Conservation (phyloP, 2,113 vertebrate genomes). For the Ageneiosus marmoratus region DNA sequence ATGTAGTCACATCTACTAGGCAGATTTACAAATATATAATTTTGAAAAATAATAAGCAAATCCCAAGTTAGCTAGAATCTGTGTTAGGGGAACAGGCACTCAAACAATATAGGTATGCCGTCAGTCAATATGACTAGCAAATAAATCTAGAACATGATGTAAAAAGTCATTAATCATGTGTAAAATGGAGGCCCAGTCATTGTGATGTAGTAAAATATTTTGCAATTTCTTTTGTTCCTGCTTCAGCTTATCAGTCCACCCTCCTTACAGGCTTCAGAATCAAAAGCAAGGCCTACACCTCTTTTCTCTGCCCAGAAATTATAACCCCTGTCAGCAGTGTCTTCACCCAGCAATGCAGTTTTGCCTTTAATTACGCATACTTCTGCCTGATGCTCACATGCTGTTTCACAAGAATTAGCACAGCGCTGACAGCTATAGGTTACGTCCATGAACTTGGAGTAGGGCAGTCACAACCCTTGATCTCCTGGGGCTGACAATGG, state of each 20-base stretch:
- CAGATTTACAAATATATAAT: background rate
- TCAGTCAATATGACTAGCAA: background rate
- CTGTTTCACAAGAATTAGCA: conserved; percentile 62
- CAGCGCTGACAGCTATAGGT: conserved; percentile 73
- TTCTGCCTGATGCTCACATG: conserved; percentile 60
- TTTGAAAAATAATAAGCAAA: background rate
- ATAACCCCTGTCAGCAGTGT: conserved; percentile 51
- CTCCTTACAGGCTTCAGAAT: conserved; percentile 18
- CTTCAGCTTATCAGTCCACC: background rate
- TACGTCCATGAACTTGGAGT: conserved; percentile 74
- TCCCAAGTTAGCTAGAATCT: background rate
- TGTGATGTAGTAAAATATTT: background rate
- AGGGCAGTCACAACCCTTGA: conserved; percentile 69
- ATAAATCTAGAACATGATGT: conserved; percentile 5
- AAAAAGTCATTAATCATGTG: conserved; percentile 17
- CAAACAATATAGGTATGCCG: background rate
- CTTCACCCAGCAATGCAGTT: conserved; percentile 38
- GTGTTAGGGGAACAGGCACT: background rate
- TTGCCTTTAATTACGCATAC: conserved; percentile 59
- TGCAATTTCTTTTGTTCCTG: conserved; percentile 6
- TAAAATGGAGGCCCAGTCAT: background rate
- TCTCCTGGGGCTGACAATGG: conserved; percentile 72
- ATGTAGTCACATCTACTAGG: background rate
- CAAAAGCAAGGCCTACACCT: conserved; percentile 35
- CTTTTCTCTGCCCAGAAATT: conserved; percentile 43